Percentiles rank a stretch among this genome's conserved stretches.
These are phyloP conservation scores for Otus sunia DNA, from an alignment of 2,113 vertebrate species.

Conservation along the genomic window DNA sequence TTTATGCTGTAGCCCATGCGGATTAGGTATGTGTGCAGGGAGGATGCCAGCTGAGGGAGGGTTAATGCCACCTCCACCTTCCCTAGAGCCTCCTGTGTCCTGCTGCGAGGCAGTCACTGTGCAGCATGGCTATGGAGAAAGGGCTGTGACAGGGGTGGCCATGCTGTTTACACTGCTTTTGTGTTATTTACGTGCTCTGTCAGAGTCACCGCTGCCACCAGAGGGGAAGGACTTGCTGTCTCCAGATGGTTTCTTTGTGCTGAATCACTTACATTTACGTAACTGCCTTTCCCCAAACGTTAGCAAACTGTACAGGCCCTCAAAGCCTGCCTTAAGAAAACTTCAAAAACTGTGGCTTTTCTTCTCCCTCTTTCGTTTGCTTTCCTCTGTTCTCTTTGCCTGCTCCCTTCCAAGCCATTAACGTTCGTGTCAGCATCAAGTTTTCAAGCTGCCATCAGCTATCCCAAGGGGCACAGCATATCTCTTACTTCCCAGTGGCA, in stretches of 20 bases:
- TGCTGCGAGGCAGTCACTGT: not conserved
- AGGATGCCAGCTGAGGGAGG: not conserved
- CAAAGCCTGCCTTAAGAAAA: not conserved
- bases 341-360: not conserved
- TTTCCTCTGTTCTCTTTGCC: not conserved
- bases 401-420: not conserved
- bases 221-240: not conserved
- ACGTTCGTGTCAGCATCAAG: accelerated
- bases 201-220: not conserved
- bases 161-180: not conserved
- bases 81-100: not conserved
- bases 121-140: not conserved
- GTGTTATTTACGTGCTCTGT: not conserved
- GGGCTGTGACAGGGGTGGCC: not conserved
- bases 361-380: not conserved
- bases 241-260: not conserved
- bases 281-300: not conserved
- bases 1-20: accelerated
- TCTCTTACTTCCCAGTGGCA: not conserved
- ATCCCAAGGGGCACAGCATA: not conserved
- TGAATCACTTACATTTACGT: not conserved
- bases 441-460: not conserved
- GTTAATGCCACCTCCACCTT: not conserved
- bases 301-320: not conserved
- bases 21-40: not conserved